These are phyloP conservation scores for Caenorhabditis brenneri DNA, from an alignment of 1,140 invertebrate species.

Conservation along the genomic window DNA sequence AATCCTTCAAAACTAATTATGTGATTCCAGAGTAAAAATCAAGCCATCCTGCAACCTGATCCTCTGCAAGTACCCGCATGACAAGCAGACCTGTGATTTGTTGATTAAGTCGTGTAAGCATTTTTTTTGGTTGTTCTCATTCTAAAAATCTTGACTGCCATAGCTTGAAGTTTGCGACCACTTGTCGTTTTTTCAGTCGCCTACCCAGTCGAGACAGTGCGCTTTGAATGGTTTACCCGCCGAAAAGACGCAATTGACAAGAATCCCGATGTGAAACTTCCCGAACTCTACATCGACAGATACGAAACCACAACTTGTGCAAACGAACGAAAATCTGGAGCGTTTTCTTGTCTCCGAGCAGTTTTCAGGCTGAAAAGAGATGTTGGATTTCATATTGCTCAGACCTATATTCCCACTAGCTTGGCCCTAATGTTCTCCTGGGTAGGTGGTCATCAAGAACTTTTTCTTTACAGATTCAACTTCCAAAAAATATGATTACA, in stretches of 20 bases:
- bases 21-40: slow-evolving; percentile 65
- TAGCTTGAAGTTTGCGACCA: too few species aligned
- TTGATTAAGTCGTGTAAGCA: slow-evolving; percentile 70
- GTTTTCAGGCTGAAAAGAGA: slow-evolving; percentile 85
- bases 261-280: slow-evolving; percentile 70
- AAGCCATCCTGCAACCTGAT: slow-evolving; percentile 70
- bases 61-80: slow-evolving; percentile 70
- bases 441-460: too few species aligned
- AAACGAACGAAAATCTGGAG: slow-evolving; percentile 71
- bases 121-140: too few species aligned
- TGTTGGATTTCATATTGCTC: slow-evolving; percentile 85
- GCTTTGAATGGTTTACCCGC: slow-evolving; percentile 70
- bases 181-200: slow-evolving; percentile 62
- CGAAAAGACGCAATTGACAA: slow-evolving; percentile 69
- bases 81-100: slow-evolving; percentile 70
- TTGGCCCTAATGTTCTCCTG: slow-evolving; percentile 85
- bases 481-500: too few species aligned
- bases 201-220: slow-evolving; percentile 69
- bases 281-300: slow-evolving; percentile 68
- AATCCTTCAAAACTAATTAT: too few species aligned
- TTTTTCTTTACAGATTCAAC: too few species aligned
- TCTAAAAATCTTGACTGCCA: too few species aligned
- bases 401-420: slow-evolving; percentile 85
- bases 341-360: slow-evolving; percentile 77
- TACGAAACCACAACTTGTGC: slow-evolving; percentile 67